Base-by-base conservation (phyloP, 2,888 invertebrate species). In the Pachymerium ferrugineum region DNA sequence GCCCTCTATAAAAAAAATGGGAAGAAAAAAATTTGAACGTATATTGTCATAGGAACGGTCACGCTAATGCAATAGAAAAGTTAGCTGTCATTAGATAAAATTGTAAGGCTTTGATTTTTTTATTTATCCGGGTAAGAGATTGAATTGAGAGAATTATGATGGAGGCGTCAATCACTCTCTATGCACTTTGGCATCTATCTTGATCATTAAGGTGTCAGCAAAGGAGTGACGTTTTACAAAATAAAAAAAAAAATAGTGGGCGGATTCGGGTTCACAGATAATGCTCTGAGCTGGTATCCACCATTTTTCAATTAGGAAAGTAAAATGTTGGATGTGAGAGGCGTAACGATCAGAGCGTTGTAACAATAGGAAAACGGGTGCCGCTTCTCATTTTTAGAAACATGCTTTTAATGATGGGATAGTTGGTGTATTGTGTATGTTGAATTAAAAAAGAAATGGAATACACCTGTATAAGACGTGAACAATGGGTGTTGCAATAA, bases 331-430 rank as follows among this genome's bases (percentile, higher is more conserved):
- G 28, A 62, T 28, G 25, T 62, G 28, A 62, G 28, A 62, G 62
- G 62, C 62, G 62, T 62, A 28, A 28, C 62, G 62, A 62, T 62
- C 22, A 25, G 12, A 62, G 28, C 62, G 62, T 5, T 14, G 12
- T 28, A 12, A 62, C 62, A 62, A 62, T 28, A n/a, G 62, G 62
- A 62, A 28, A 62, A 62, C 62, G 62, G 62, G 28, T 25, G 62
- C 62, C 62, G 62, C 62, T 62, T 62, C 62, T 14, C 62, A 62
- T 62, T n/a, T n/a, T n/a, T 62, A 62, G 62, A 62, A 62, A 62
- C 62, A 28, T 10, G 62, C 62, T 28, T 62, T 62, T 28, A 62
- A 62, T 62, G 28, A 10, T 62, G n/a, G n/a, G n/a, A n/a, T n/a
- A n/a, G n/a, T n/a, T n/a, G n/a, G n/a, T n/a, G n/a, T n/a, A n/a